These are phyloP conservation scores for Psammodynastes pulverulentus DNA, from an alignment of 2,113 vertebrate species.

Conservation along the genomic window DNA sequence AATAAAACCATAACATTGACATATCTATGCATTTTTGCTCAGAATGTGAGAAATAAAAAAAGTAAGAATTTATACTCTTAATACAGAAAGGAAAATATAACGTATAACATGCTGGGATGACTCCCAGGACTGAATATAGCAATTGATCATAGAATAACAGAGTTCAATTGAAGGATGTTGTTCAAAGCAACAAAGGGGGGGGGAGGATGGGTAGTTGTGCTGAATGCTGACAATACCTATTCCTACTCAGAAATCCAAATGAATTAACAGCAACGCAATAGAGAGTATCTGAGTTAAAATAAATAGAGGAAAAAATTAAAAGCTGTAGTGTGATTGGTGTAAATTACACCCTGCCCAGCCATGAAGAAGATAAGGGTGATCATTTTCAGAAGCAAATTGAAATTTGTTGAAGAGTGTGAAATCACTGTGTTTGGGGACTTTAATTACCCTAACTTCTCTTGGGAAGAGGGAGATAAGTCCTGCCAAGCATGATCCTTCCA, in stretches of 20 bases:
- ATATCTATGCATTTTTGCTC: not conserved
- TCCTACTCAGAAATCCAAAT: not conserved
- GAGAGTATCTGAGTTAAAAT: not conserved
- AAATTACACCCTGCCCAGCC: not conserved
- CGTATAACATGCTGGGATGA: not conserved
- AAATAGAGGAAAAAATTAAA: not conserved
- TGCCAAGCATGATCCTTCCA: not conserved
- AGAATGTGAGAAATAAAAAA: not conserved
- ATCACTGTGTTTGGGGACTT: not conserved
- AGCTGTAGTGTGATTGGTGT: not conserved
- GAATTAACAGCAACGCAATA: not conserved
- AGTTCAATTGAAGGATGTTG: not conserved
- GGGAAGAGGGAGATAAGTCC: rapidly evolving
- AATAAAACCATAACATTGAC: not conserved
- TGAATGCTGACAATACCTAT: not conserved
- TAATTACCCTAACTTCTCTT: not conserved
- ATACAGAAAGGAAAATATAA: not conserved
- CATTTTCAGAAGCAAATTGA: not conserved
- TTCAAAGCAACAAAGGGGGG: not conserved
- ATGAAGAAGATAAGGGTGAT: not conserved
- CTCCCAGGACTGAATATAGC: too few relatives aligned
- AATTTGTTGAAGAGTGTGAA: not conserved
- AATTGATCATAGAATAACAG: too few relatives aligned
- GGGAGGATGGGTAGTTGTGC: not conserved
- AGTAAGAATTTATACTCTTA: not conserved